Percentiles rank a stretch among this genome's conserved stretches.
These are phyloP conservation scores for Muscicapa comitata DNA, from an alignment of 2,797 vertebrate genomes.

Conservation along the genomic window DNA sequence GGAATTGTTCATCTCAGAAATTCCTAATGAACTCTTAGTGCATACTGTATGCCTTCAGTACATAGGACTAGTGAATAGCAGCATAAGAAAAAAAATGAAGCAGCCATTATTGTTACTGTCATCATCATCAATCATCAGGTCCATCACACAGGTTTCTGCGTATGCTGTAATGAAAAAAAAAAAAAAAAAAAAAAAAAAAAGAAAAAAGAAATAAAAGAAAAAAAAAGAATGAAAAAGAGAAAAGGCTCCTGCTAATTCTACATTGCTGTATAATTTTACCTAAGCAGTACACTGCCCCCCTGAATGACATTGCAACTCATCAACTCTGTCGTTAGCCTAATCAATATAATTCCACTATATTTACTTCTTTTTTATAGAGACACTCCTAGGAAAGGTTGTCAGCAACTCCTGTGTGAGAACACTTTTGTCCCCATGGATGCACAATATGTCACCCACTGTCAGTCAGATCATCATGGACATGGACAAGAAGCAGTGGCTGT, in stretches of 20 bases:
- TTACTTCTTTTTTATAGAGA: not conserved
- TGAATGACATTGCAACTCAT: slow-evolving; percentile 19
- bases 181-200: not conserved
- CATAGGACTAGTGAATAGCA: slow-evolving; percentile 1
- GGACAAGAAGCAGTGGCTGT: not conserved
- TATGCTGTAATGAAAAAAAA: not conserved
- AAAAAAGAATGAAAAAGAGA: not conserved
- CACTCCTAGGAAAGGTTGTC: not conserved
- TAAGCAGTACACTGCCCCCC: not conserved
- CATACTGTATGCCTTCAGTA: not conserved
- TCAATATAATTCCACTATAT: slow-evolving; percentile 7
- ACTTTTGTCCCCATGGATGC: not conserved
- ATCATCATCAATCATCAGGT: slow-evolving; percentile 40
- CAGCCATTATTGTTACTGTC: slow-evolving; percentile 29
- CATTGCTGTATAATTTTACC: slow-evolving; percentile 34
- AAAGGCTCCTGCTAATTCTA: not conserved
- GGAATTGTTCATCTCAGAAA: not conserved
- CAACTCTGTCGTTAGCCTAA: slow-evolving; percentile 2
- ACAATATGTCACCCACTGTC: not conserved
- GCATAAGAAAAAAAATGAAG: slow-evolving; percentile 41
- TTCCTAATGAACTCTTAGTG: not conserved
- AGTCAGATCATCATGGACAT: not conserved
- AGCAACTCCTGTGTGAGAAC: not conserved
- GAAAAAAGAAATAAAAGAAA: not conserved
- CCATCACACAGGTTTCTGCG: slow-evolving; percentile 4